A percentile compares a stretch with the other conserved stretches of the same genome.
These are phyloP conservation scores for Ephydatia muelleri DNA, from an alignment of 37 sponge, comb jelly and placozoan species.

Conservation along the genomic window DNA sequence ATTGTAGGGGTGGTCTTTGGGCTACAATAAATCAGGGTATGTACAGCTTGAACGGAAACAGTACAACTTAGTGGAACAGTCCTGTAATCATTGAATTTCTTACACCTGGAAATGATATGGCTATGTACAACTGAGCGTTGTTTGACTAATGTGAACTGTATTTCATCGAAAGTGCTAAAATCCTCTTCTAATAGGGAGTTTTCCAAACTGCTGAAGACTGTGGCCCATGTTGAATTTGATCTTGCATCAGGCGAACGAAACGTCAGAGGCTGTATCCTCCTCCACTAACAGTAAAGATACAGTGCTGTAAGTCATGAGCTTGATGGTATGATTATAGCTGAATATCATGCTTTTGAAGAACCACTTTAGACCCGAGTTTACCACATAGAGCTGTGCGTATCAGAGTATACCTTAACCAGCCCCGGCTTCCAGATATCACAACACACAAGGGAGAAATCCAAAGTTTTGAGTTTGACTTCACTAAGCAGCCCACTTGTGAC, in stretches of 20 bases:
- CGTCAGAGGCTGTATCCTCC: conserved; percentile 16
- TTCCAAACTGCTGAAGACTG: not conserved
- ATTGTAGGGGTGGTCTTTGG: not conserved
- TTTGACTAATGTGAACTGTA: not conserved
- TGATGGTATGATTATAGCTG: no score
- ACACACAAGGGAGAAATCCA: not conserved
- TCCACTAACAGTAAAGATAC: not conserved
- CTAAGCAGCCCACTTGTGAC: not conserved
- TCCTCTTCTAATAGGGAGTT: conserved; percentile 2
- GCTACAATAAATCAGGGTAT: not conserved
- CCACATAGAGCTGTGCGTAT: no score
- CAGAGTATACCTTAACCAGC: not conserved
- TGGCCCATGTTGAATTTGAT: conserved; percentile 10
- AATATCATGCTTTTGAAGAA: no score
- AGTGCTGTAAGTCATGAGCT: not conserved
- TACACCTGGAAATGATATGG: no score
- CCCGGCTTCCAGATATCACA: not conserved
- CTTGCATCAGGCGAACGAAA: not conserved
- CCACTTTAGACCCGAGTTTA: no score
- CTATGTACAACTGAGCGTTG: not conserved
- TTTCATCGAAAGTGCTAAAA: no score
- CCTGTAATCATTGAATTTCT: no score
- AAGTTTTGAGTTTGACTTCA: not conserved
- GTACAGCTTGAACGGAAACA: no score
- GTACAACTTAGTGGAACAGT: no score